Evolutionary conservation across 2,797 vertebrate species (phyloP), one percentile per base, ranked within the genome.

Genomic region (Buphagus erythrorhynchus): DNA sequence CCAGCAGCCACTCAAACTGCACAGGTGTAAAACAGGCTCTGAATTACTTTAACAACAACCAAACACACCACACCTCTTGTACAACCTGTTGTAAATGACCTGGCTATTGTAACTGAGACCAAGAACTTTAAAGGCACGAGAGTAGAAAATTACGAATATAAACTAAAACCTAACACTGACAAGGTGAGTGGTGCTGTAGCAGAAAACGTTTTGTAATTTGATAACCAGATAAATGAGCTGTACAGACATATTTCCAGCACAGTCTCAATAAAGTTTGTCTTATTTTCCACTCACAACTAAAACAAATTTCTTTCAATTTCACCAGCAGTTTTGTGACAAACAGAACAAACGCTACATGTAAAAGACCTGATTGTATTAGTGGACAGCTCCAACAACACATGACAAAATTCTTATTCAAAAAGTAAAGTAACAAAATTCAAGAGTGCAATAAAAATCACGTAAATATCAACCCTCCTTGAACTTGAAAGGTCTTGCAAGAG

Each of bases 51-150:
- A 88, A 67, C 31, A 51, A 29, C 49, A 62, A 4, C 1, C 62
- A 93, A 97, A 97, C 87, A 55, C 2, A 81, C 38, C 72, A 81
- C 49, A 48, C 54, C 93, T 96, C 91, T 42, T 66, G 55, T 35
- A 65, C 33, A 91, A 65, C 54, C 69, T 62, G 59, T 1, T 89
- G 62, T 57, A 83, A 96, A 91, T 11, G n/a, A 93, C 77, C 31
- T 25, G 77, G 62, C 40, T 49, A 9, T 19, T 86, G 49, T 21
- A 76, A 80, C 42, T 16, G 16, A 94, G 4, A 49, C 17, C 45
- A 73, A 2, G 24, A 74, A 26, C 33, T 79, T 77, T 59, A 59
- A 52, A 59, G 35, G 59, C n/a, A 89, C 15, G 46, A 16, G 67
- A 46, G 28, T 2, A 87, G 26, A 24, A 85, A 63, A 57, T 1